Conservation (phyloP, 2,797 vertebrate genomes). For the Syngnathus rostellatus region DNA sequence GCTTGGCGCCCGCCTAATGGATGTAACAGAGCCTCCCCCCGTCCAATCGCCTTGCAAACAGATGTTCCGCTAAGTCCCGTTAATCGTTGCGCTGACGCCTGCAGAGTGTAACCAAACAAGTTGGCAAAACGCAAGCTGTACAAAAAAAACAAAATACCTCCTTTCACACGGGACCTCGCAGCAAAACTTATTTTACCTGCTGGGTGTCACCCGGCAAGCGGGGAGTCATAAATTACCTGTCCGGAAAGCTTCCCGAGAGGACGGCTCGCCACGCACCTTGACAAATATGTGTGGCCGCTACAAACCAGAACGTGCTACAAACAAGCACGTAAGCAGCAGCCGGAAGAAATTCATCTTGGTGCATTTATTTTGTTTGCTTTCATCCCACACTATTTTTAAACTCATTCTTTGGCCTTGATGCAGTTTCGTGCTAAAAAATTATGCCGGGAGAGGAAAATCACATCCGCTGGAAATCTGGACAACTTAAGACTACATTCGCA, state of each 20-base stretch:
- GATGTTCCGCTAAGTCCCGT: neutral
- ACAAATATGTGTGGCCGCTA: slow-evolving; percentile 29
- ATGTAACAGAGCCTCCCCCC: neutral
- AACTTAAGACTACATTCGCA: too few relatives aligned
- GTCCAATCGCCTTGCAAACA: neutral
- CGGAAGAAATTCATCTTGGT: slow-evolving; percentile 31
- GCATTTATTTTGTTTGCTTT: slow-evolving; percentile 41
- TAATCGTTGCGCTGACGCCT: neutral
- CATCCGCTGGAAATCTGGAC: slow-evolving; percentile 69
- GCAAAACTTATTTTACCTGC: slow-evolving; percentile 60
- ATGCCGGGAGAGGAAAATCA: too few relatives aligned
- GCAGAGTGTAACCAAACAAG: neutral
- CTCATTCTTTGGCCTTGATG: slow-evolving; percentile 40
- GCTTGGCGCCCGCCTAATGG: neutral
- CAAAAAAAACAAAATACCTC: neutral
- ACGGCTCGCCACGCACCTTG: slow-evolving; percentile 25
- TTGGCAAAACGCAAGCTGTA: neutral
- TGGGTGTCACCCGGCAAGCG: slow-evolving; percentile 41
- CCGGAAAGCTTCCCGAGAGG: slow-evolving; percentile 56
- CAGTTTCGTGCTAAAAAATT: slow-evolving; percentile 19
- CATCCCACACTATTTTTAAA: slow-evolving; percentile 49
- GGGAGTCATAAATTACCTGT: slow-evolving; percentile 70
- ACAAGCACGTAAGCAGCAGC: neutral
- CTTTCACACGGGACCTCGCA: slow-evolving; percentile 15
- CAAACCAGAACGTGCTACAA: neutral